These are phyloP conservation scores for Oscheius sp. DNA, from an alignment of 2,888 invertebrate species.

Conservation along the genomic window DNA sequence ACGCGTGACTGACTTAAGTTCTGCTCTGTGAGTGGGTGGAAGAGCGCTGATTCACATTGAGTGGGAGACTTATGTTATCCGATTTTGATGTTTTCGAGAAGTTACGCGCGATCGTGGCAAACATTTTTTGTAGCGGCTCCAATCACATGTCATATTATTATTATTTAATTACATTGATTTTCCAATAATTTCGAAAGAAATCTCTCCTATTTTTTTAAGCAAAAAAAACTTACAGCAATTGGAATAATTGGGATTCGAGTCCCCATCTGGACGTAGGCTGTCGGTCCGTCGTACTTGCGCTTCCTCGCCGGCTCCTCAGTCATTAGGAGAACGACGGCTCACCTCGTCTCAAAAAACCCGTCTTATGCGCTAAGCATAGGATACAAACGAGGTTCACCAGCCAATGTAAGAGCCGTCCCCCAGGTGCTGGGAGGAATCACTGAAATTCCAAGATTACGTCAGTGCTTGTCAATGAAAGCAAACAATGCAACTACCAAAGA, in stretches of 20 bases:
- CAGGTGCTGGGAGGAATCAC: slow-evolving; percentile 5
- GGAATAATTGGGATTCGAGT: background rate
- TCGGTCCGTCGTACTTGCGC: slow-evolving; percentile 5
- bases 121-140: background rate
- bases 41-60: background rate
- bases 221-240: slow-evolving; percentile 9
- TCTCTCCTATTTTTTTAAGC: background rate
- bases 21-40: too few species aligned
- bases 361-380: slow-evolving; percentile 15
- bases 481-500: too few species aligned
- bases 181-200: too few species aligned
- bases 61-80: background rate
- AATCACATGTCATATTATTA: background rate
- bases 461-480: background rate
- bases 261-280: too few species aligned
- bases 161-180: background rate
- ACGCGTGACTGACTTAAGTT: too few species aligned
- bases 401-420: slow-evolving; percentile 13
- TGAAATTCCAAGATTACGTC: slow-evolving; percentile 18
- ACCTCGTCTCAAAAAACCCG: slow-evolving; percentile 16
- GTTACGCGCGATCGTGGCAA: background rate
- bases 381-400: slow-evolving; percentile 9
- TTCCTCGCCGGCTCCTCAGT: slow-evolving; percentile 17
- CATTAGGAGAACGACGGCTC: slow-evolving; percentile 4
- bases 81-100: background rate